Evolutionary conservation across 2,888 invertebrate species (phyloP).

Genomic region (Temnothorax rugatulus): DNA sequence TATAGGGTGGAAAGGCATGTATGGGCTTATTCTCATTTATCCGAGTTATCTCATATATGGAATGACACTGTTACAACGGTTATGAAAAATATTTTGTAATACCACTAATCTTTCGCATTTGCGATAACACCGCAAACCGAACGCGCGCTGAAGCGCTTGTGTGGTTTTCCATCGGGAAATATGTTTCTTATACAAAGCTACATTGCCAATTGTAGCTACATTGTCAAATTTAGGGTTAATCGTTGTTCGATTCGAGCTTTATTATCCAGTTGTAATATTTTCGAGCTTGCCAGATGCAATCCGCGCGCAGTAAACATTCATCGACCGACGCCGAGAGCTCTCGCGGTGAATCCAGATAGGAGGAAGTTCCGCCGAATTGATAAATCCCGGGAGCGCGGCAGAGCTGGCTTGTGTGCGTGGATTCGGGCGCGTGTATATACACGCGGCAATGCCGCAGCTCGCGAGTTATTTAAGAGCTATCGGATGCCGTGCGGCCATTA

Average conservation of each 20-base stretch:
- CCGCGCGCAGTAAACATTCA: constrained; percentile 74
- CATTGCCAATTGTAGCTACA: not conserved
- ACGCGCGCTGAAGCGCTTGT: not conserved
- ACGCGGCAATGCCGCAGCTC: constrained; percentile 72
- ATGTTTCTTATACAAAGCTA: not conserved
- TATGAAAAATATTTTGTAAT: constrained; percentile 36
- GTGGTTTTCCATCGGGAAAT: not conserved
- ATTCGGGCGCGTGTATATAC: constrained; percentile 61
- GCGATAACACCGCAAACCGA: not conserved
- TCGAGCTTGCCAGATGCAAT: constrained; percentile 70
- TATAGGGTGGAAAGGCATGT: not conserved
- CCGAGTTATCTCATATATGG: constrained; percentile 30
- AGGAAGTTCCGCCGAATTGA: constrained; percentile 78
- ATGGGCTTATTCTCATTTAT: constrained; percentile 38
- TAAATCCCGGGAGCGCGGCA: constrained; percentile 70
- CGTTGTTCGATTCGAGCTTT: constrained; percentile 66
- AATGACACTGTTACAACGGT: constrained; percentile 31
- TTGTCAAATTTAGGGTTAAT: constrained; percentile 60
- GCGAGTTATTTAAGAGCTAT: constrained; percentile 80
- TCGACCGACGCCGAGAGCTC: constrained; percentile 63
- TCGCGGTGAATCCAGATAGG: constrained; percentile 64
- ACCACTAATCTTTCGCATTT: constrained; percentile 14
- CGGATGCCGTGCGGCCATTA: constrained; percentile 79
- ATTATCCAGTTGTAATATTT: constrained; percentile 71
- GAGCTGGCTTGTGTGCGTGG: constrained; percentile 43